Evolutionary conservation across 2,113 vertebrate species (phyloP), one percentile per base, ranked within the genome.

Genomic region (Gambusia holbrooki): DNA sequence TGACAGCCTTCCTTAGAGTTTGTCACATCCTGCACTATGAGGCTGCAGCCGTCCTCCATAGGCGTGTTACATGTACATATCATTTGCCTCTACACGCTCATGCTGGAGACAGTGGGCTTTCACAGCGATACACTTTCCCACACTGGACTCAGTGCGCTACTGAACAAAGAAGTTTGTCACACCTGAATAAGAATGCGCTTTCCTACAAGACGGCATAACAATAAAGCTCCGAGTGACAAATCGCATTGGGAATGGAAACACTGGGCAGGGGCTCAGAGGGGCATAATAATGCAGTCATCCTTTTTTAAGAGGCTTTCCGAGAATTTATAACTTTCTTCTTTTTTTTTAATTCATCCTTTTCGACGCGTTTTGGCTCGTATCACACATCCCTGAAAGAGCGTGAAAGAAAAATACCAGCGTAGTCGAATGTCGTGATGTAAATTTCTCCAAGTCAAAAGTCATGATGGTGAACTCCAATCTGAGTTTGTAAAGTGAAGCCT

Each of bases 111-210:
- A 85, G 75, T 86, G 86, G 89, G 81, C 78, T 77, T 77, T 79
- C 88, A 74, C 87, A 88, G 88, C 81, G 42, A 89, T 66, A 74
- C 81, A 81, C 1, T 81, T 80, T 86, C 69, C 61, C 62, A 66
- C 82, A n/a, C 51, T 78, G 79, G 82, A 84, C 79, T 85, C 17
- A 22, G 67, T n/a, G 76, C 42, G 76, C 51, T 69, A 67, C 77
- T 84, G 72, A 88, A 85, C 78, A 88, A 92, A 89, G 71, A 71
- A 80, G 68, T 89, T 85, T 90, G 91, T 90, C 91, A 92, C 66
- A 87, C 25, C 65, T 61, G 67, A 80, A 87, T 48, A 73, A 67
- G 48, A 83, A 12, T 72, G 73, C 9, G 85, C 72, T 77, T 35
- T 73, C 29, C 71, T 73, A 73, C 33, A 54, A 70, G 69, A 81